Evolutionary conservation across 1,140 invertebrate species (phyloP).

Genomic region (Drosophila subpulchrella): DNA sequence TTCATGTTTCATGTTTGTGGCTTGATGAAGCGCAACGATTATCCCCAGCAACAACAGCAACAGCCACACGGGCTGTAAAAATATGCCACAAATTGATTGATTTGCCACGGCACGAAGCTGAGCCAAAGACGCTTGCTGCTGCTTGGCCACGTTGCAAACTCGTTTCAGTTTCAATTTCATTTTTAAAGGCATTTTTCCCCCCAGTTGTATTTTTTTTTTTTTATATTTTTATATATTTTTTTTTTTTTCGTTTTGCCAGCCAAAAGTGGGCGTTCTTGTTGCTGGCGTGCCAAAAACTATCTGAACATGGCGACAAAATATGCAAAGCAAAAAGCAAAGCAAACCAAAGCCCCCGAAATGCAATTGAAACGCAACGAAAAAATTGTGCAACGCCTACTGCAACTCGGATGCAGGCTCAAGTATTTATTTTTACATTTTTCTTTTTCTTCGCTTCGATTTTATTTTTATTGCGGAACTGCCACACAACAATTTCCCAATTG

Average conservation of each 20-base stretch:
- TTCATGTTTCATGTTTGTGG: slow-evolving; percentile 81
- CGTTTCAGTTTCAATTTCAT: slow-evolving; percentile 80
- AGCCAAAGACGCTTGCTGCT: slow-evolving; percentile 26
- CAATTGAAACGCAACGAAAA: slow-evolving; percentile 77
- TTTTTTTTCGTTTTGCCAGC: not conserved
- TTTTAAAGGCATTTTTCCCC: slow-evolving; percentile 66
- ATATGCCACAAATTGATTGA: slow-evolving; percentile 80
- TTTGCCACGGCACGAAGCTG: slow-evolving; percentile 80
- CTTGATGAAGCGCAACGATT: slow-evolving; percentile 81
- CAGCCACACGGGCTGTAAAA: slow-evolving; percentile 52
- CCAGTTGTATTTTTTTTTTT: not conserved
- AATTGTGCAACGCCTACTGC: slow-evolving; percentile 75
- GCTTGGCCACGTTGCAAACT: slow-evolving; percentile 54
- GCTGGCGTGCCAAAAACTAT: slow-evolving; percentile 68
- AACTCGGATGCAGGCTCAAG: slow-evolving; percentile 23
- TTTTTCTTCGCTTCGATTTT: slow-evolving; percentile 23
- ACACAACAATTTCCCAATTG: slow-evolving; percentile 78
- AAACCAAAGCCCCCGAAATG: slow-evolving; percentile 43
- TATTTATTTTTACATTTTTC: slow-evolving; percentile 30
- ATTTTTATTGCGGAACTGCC: slow-evolving; percentile 61
- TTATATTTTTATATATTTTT: not conserved
- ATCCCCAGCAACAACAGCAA: slow-evolving; percentile 57
- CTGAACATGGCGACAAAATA: slow-evolving; percentile 73
- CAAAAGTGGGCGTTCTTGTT: slow-evolving; percentile 66
- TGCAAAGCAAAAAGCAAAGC: slow-evolving; percentile 40